phyloP scores from a whole-genome alignment of 2,888 invertebrate species.

The Petrolisthes cinctipes region DNA sequence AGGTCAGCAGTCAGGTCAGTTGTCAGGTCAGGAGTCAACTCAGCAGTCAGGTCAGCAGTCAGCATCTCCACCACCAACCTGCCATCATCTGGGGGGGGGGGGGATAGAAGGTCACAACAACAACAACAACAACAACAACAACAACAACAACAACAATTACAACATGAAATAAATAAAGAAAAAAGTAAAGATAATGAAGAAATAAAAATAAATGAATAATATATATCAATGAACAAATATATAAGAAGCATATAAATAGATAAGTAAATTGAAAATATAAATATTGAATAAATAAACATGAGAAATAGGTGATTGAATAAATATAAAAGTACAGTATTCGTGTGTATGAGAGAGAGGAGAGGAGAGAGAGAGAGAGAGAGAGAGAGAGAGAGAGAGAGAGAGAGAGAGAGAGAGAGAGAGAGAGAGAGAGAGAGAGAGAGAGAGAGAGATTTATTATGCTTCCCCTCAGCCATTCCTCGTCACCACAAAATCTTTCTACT shows the following conservation, averaged over 20 bases:
- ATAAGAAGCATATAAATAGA: no score
- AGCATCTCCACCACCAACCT: no score
- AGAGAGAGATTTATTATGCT: no score
- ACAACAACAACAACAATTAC: not conserved
- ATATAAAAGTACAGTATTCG: no score
- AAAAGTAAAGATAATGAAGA: not conserved
- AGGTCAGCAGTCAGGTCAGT: not conserved
- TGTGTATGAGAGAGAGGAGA: not conserved
- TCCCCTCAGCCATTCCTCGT: no score
- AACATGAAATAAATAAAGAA: not conserved
- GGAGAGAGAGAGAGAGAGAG: not conserved
- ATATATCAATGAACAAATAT: no score
- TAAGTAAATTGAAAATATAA: no score
- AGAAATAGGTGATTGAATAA: no score
- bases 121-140: not conserved
- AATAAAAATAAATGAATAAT: not conserved
- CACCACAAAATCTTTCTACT: no score
- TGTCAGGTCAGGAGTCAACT: not conserved
- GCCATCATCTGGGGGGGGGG: not conserved
- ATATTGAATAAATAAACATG: not conserved
- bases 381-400: conserved; percentile 8
- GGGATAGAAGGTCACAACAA: not conserved
- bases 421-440: no score
- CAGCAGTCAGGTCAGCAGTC: not conserved
- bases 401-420: conserved; percentile 7